Conservation (phyloP, 2,113 vertebrate genomes). For the Cephalopterus ornatus region DNA sequence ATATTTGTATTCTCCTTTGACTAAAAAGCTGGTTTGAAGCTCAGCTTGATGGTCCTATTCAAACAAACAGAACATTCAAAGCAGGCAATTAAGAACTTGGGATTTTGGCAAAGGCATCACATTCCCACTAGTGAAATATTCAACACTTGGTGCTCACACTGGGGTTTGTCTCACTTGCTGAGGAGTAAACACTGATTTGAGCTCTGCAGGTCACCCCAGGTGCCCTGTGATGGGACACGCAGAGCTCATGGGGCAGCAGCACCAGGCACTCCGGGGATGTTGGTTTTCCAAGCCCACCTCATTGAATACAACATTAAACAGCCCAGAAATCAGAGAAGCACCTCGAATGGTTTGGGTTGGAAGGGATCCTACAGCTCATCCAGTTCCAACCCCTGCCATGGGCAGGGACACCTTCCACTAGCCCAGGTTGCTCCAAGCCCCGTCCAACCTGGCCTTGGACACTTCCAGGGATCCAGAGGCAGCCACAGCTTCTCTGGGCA, state of each 20-base stretch:
- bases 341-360: background rate
- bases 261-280: background rate
- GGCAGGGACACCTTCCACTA: background rate
- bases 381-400: background rate
- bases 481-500: background rate
- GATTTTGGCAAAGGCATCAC: background rate
- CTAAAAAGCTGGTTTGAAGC: background rate
- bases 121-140: background rate
- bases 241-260: background rate
- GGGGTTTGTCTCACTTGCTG: background rate
- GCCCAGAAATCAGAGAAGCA: background rate
- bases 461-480: background rate
- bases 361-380: background rate
- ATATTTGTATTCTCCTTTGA: background rate
- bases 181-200: rapidly evolving
- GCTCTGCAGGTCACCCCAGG: background rate
- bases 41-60: background rate
- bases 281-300: background rate
- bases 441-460: background rate
- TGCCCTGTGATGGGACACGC: rapidly evolving
- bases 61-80: background rate
- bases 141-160: rapidly evolving
- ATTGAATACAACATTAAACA: rapidly evolving
- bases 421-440: background rate
- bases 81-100: background rate